Evolutionary conservation across 1,140 invertebrate genomes (phyloP).

Genomic region (Trichonephila inaurata): DNA sequence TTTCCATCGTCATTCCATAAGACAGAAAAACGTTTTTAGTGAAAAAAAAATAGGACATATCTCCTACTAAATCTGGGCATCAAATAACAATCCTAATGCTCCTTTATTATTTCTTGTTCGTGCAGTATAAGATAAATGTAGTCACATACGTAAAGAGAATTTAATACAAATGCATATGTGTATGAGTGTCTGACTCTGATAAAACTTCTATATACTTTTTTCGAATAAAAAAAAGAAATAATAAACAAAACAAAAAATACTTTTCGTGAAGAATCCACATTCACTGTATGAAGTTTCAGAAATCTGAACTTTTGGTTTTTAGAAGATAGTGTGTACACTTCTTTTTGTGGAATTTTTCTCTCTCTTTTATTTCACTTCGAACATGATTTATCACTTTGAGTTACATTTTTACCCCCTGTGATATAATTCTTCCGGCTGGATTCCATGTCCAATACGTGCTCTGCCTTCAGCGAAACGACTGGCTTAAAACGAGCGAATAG

Average conservation of each 20-base stretch:
- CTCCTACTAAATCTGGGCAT: neutral
- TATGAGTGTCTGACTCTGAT: neutral
- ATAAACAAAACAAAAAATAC: neutral
- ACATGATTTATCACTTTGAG: slow-evolving; percentile 16
- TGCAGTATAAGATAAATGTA: neutral
- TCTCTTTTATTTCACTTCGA: neutral
- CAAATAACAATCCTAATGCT: neutral
- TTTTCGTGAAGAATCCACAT: neutral
- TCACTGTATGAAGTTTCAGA: neutral
- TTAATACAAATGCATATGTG: neutral
- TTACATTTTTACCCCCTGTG: neutral
- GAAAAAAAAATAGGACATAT: neutral
- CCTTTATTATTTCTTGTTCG: neutral
- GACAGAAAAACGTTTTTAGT: neutral
- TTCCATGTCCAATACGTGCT: neutral
- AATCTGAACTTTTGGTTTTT: neutral
- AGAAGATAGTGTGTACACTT: neutral
- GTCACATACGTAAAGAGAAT: neutral
- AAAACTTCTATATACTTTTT: neutral
- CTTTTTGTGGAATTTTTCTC: neutral
- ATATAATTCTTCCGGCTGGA: slow-evolving; percentile 22
- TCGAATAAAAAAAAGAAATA: neutral
- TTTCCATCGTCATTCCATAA: too few species aligned
- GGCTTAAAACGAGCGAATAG: neutral
- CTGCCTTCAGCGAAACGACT: neutral